Percentiles rank a stretch among this genome's conserved stretches.
Conservation (phyloP, 2,797 vertebrate species). For the Notolepis coatsorum region DNA sequence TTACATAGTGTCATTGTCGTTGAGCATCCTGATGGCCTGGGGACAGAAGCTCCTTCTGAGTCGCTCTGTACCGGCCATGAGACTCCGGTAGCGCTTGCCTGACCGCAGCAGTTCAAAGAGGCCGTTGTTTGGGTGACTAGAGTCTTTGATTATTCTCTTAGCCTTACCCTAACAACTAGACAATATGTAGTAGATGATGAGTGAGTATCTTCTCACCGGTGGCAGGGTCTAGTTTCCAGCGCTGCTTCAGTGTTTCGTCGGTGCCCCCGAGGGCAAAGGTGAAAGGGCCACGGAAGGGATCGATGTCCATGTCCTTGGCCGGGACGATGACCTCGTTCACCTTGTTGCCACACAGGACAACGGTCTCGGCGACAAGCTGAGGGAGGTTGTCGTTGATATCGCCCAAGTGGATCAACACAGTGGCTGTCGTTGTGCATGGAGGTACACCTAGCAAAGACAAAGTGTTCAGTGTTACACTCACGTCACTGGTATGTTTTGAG, state of each 20-base stretch:
- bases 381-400: slow-evolving; percentile 84
- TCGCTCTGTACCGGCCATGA: too few relatives aligned
- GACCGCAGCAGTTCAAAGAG: too few relatives aligned
- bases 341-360: slow-evolving; percentile 74
- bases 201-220: slow-evolving; percentile 67
- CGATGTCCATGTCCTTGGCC: slow-evolving; percentile 64
- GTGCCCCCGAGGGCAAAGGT: slow-evolving; percentile 66
- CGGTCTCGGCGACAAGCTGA: slow-evolving; percentile 35
- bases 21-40: too few relatives aligned
- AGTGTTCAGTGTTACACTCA: neutral
- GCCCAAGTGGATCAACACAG: slow-evolving; percentile 73
- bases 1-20: too few relatives aligned
- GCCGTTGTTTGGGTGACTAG: too few relatives aligned
- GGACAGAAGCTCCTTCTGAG: too few relatives aligned
- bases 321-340: slow-evolving; percentile 48
- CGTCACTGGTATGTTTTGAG: too few relatives aligned
- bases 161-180: too few relatives aligned
- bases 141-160: too few relatives aligned
- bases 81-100: too few relatives aligned
- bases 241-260: slow-evolving; percentile 28
- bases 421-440: slow-evolving; percentile 76
- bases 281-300: slow-evolving; percentile 79
- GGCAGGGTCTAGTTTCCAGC: slow-evolving; percentile 78
- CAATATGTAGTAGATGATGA: neutral
- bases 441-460: slow-evolving; percentile 74